These are phyloP conservation scores for Vanessa cardui DNA, from an alignment of 2,888 invertebrate species.

Conservation along the genomic window DNA sequence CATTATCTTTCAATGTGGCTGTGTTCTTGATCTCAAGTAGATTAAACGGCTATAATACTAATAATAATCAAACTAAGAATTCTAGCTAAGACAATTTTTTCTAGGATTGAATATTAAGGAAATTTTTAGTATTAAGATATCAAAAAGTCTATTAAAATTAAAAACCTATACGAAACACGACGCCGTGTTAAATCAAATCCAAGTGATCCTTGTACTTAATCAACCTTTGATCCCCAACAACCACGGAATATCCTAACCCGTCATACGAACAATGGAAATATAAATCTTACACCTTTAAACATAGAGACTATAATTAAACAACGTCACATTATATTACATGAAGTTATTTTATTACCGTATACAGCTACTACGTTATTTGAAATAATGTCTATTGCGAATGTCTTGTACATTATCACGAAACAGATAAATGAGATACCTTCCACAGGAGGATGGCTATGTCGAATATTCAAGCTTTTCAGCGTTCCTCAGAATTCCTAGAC, in stretches of 20 bases:
- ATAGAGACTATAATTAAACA: slow-evolving; percentile 4
- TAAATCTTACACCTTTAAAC: not conserved
- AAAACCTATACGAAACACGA: not conserved
- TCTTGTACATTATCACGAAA: slow-evolving; percentile 16
- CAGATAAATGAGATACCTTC: slow-evolving; percentile 32
- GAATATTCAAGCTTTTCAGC: slow-evolving; percentile 34
- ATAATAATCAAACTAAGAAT: no score
- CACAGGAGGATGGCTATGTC: slow-evolving; percentile 29
- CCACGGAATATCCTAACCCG: not conserved
- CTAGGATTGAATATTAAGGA: no score
- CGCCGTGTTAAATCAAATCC: not conserved
- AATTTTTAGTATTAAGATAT: no score
- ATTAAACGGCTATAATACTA: no score
- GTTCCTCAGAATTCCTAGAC: slow-evolving; percentile 30
- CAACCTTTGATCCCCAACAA: not conserved
- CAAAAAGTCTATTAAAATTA: not conserved
- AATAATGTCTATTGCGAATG: slow-evolving; percentile 13
- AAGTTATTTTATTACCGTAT: slow-evolving; percentile 4
- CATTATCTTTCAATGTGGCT: no score
- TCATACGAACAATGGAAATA: not conserved
- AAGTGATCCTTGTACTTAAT: not conserved
- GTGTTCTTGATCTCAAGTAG: no score
- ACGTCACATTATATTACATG: slow-evolving; percentile 3
- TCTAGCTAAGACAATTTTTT: no score
- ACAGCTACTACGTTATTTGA: not conserved